These are phyloP conservation scores for Volucella inflata DNA, from an alignment of 2,888 invertebrate genomes.

Conservation along the genomic window DNA sequence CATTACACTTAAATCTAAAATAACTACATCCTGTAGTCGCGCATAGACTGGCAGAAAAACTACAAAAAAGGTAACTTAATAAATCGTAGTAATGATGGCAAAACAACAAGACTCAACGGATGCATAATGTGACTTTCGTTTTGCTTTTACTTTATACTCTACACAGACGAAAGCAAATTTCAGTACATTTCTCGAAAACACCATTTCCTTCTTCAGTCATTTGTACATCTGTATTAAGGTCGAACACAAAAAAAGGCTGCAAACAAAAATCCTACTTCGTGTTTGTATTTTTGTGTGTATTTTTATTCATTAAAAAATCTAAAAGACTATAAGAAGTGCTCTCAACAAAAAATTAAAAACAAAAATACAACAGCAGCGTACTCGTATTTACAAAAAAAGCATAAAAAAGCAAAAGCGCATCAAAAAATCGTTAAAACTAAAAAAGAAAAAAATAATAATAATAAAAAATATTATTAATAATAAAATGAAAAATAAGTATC, in stretches of 20 bases:
- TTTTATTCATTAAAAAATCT: constrained; percentile 28
- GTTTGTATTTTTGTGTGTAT: constrained; percentile 16
- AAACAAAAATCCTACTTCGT: constrained; percentile 40
- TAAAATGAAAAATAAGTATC: constrained; percentile 67
- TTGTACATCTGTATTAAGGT: constrained; percentile 1
- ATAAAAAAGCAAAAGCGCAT: constrained; percentile 61
- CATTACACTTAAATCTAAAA: background rate
- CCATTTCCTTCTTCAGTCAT: background rate
- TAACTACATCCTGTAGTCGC: background rate
- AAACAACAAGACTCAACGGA: constrained; percentile 1
- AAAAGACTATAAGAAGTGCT: constrained; percentile 33
- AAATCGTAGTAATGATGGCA: constrained; percentile 17
- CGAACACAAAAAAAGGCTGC: constrained; percentile 43
- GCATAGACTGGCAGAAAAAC: constrained; percentile 10
- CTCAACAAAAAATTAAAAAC: constrained; percentile 4
- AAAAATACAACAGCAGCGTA: background rate
- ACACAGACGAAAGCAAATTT: constrained; percentile 11
- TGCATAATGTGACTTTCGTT: constrained; percentile 22
- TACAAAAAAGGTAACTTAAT: constrained; percentile 10
- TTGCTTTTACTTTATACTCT: constrained; percentile 13
- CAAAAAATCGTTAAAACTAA: constrained; percentile 71
- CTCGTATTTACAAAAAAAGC: background rate
- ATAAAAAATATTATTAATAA: constrained; percentile 61
- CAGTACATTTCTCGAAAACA: constrained; percentile 4
- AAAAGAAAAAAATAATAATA: constrained; percentile 18